These are phyloP conservation scores for Syngnathus floridae DNA, from an alignment of 2,113 vertebrate genomes.

Conservation along the genomic window DNA sequence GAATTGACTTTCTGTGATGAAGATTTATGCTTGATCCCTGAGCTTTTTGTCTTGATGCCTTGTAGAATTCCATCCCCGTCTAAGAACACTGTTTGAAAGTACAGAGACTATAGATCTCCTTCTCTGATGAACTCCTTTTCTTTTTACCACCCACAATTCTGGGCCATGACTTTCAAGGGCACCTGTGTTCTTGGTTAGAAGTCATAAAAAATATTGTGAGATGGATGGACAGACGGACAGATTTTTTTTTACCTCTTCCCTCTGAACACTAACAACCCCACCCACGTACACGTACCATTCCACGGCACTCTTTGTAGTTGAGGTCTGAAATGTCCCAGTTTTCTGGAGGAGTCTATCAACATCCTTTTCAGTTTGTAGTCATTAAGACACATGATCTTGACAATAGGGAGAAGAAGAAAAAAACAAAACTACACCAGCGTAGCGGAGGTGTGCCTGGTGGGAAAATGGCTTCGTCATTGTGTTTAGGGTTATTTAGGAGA, in stretches of 20 bases:
- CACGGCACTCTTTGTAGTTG: not conserved
- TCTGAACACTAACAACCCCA: too few species aligned
- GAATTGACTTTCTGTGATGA: slow-evolving; percentile 63
- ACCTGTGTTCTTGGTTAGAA: not conserved
- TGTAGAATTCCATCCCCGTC: slow-evolving; percentile 28
- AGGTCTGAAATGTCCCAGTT: not conserved
- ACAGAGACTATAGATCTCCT: slow-evolving; percentile 6
- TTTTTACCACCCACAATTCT: not conserved
- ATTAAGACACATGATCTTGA: not conserved
- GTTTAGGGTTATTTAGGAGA: slow-evolving; percentile 18
- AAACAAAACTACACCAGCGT: slow-evolving; percentile 1
- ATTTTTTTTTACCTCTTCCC: not conserved
- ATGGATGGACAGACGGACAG: too few species aligned
- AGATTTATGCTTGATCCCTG: slow-evolving; percentile 61
- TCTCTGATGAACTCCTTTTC: slow-evolving; percentile 4
- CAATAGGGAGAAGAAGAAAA: not conserved
- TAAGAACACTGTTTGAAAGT: slow-evolving; percentile 23
- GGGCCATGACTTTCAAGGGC: slow-evolving; percentile 18
- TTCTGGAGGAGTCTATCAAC: not conserved
- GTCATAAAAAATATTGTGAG: not conserved
- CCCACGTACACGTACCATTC: not conserved
- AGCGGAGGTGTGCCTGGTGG: slow-evolving; percentile 8
- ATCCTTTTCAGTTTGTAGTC: not conserved
- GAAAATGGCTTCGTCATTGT: slow-evolving; percentile 12
- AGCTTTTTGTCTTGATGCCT: slow-evolving; percentile 53